phyloP scores from a whole-genome alignment of 2,888 invertebrate species.

The Pachydiplax longipennis region DNA sequence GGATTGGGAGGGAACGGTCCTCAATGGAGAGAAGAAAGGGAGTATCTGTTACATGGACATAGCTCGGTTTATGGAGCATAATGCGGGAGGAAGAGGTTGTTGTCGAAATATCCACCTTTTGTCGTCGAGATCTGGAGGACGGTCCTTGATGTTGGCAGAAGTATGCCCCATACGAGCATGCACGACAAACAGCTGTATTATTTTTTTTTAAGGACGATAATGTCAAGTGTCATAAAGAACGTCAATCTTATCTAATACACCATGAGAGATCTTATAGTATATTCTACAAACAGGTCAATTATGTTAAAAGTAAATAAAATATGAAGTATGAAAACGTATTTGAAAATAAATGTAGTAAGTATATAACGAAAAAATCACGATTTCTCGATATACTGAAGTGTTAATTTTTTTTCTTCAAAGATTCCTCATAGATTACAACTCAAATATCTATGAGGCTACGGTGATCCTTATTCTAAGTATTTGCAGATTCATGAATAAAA shows the following conservation, averaged over 20 bases:
- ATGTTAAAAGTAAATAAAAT: too few relatives aligned
- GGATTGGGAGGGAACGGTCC: not conserved
- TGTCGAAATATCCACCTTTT: constrained; percentile 24
- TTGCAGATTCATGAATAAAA: too few relatives aligned
- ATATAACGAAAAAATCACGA: too few relatives aligned
- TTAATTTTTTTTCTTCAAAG: too few relatives aligned
- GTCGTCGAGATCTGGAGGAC: constrained; percentile 9
- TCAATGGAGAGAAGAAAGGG: not conserved
- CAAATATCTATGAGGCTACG: too few relatives aligned
- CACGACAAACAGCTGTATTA: not conserved
- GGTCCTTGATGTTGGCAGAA: constrained; percentile 9
- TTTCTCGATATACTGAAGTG: too few relatives aligned
- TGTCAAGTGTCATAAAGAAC: not conserved
- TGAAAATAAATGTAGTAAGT: too few relatives aligned
- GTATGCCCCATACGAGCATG: not conserved
- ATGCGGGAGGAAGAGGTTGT: not conserved
- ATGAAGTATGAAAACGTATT: too few relatives aligned
- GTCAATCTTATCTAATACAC: not conserved
- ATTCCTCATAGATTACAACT: too few relatives aligned
- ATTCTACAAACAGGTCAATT: too few relatives aligned
- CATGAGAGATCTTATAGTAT: too few relatives aligned
- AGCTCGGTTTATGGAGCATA: not conserved
- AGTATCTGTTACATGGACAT: constrained; percentile 40
- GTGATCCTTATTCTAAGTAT: too few relatives aligned
- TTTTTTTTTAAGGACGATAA: not conserved